Base-by-base conservation (phyloP, 2,888 invertebrate genomes). In the Trachelus stipa region DNA sequence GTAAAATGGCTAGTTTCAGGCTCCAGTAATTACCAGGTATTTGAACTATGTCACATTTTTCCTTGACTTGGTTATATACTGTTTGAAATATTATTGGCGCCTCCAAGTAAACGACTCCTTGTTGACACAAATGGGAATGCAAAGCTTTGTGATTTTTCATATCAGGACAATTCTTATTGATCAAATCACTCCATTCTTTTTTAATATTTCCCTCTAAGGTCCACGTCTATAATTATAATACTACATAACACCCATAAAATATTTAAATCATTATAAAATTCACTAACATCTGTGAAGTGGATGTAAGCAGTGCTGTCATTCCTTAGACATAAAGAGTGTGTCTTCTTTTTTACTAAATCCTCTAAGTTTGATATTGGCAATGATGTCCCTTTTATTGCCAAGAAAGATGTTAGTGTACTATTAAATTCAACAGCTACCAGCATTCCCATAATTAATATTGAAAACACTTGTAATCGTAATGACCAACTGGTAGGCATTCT, bases 291-390 rank as follows among this genome's bases (percentile, higher is more conserved):
- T 68, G 85, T 86, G 77, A 92, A 89, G 78, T 88, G 86, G 73
- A 88, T 87, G 74, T 91, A 91, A 34, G 92, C 92, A 78, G 88
- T 90, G 83, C 91, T 92, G 69, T 89, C 87, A 68, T 88, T 90
- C 77, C 92, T 87, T n/a, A 92, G 80, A 82, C 93, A 92, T 40
- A 92, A 79, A 1, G 91, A 89, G 80, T 92, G 90, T 11, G 88
- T 89, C 74, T 86, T 85, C 75, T 87, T 86, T 12, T 82, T 77
- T 30, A 83, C 83, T 15, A 92, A 85, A n/a, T 92, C 92, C 0
- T 90, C 81, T n/a, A 93, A 83, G 73, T 87, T 87, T 74, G 83
- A 83, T 76, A 92, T 86, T 9, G 92, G 92, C 76, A 92, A 84
- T 68, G 86, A 83, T 34, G 88, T 85, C 68, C 90, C 88, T 68